These are phyloP conservation scores for Scaptomyza graminum DNA, from an alignment of 1,140 invertebrate species.

Conservation along the genomic window DNA sequence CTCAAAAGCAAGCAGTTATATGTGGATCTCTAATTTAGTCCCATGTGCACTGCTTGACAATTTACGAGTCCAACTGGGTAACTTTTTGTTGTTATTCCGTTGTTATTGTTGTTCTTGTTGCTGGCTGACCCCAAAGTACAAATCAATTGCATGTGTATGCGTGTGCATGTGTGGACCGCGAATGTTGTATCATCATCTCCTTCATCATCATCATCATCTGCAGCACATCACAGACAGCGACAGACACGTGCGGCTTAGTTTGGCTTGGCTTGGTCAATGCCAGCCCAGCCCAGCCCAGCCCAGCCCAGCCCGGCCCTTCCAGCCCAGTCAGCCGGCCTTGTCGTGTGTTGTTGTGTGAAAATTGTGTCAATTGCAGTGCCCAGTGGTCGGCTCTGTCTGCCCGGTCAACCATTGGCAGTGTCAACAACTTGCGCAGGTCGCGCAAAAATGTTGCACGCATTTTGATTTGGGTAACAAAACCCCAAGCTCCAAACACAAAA, in stretches of 20 bases:
- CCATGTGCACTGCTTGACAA: conserved; percentile 4
- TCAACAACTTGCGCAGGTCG: conserved; percentile 73
- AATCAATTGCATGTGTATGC: conserved; percentile 74
- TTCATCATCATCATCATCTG: conserved; percentile 31
- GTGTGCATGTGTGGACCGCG: conserved; percentile 28
- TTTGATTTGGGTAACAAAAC: conserved; percentile 5
- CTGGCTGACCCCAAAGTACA: conserved; percentile 78
- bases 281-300: conserved; percentile 9
- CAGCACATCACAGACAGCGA: conserved; percentile 30
- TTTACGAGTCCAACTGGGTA: conserved; percentile 1
- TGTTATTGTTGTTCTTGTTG: conserved; percentile 43
- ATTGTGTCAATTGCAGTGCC: conserved; percentile 82
- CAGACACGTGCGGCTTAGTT: conserved; percentile 52
- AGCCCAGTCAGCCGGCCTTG: conserved; percentile 47
- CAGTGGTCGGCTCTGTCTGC: conserved; percentile 21
- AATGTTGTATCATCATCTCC: conserved; percentile 33
- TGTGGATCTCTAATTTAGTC: too few species aligned
- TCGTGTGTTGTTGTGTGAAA: conserved; percentile 41
- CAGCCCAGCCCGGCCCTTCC: too few species aligned
- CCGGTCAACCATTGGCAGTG: conserved; percentile 30
- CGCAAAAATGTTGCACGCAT: conserved; percentile 54
- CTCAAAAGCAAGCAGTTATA: background rate
- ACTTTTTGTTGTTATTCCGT: conserved; percentile 5
- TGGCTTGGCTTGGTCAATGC: conserved; percentile 47
- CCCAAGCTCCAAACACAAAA: background rate